Evolutionary conservation across 2,888 invertebrate species (phyloP), one percentile per base, ranked within the genome.

Genomic region (Phragmatobia fuliginosa): DNA sequence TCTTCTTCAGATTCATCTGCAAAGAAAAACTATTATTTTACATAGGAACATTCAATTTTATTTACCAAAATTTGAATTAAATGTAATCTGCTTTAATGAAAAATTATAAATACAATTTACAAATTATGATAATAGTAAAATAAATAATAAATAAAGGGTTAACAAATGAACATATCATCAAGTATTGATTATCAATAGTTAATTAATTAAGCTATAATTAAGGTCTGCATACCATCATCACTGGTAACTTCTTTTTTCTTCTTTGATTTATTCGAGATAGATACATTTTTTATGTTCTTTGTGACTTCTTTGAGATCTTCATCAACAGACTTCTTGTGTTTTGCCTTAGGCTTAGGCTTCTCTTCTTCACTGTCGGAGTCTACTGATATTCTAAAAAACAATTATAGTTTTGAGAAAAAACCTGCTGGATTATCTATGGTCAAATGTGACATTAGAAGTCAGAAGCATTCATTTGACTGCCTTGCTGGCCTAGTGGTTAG

Each of bases 211-310:
- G 2, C 11, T 18, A 10, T 75, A 78, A 74, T 41, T 31, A 56
- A 28, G 41, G 33, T 56, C 18, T 11, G 59, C 60, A 68, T 85
- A 93, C 94, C 92, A 81, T 91, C 93, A 87, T 91, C 93, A 88
- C 92, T 94, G 74, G 86, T 91, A 58, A 76, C 75, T 73, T 87
- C 90, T 77, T 91, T 93, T 78, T 95, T 95, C 86, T 95, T 96
- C 78, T 91, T 91, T 84, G 92, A 89, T 84, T 96, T 95, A 73
- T 94, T 95, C 69, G 96, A 94, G 68, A 96, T 93, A 77, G 95
- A 95, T 63, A 96, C 88, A 90, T 96, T 96, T 85, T 96, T 96
- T 3, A 96, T 89, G 78, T 94, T 96, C 67, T 96, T 96, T 82
- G 95, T 93, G 84, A 96, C 93, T 81, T 95, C 93, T 72, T 95